Evolutionary conservation across 2,797 vertebrate species (phyloP).

Genomic region (Hemibagrus guttatus): DNA sequence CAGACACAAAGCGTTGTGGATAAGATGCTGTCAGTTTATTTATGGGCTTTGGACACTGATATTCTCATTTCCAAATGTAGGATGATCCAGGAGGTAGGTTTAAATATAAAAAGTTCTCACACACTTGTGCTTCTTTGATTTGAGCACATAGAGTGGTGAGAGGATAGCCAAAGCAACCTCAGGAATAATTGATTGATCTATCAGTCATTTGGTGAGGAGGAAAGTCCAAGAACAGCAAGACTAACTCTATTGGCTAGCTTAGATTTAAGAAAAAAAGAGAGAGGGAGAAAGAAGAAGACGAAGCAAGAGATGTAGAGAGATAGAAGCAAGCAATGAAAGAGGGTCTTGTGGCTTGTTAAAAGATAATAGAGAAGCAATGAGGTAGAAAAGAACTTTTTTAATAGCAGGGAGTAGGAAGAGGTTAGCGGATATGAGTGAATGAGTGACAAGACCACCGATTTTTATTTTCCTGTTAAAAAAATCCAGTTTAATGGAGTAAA

Average conservation of each 20-base stretch:
- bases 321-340: constrained; percentile 51
- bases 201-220: constrained; percentile 41
- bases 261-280: constrained; percentile 1
- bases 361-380: constrained; percentile 39
- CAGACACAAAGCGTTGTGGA: constrained; percentile 30
- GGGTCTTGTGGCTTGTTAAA: constrained; percentile 47
- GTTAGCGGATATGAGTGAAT: constrained; percentile 19
- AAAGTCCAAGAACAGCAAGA: constrained; percentile 58
- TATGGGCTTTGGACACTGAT: constrained; percentile 49
- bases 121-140: constrained; percentile 54
- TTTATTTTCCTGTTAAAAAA: constrained; percentile 4
- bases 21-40: constrained; percentile 48
- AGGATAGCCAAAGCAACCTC: constrained; percentile 47
- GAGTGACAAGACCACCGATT: not conserved
- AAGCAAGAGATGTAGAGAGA: constrained; percentile 45
- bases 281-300: not conserved
- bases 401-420: not conserved
- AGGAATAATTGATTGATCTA: constrained; percentile 50
- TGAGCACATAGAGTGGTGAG: constrained; percentile 37
- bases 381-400: constrained; percentile 44
- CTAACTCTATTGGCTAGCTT: constrained; percentile 48
- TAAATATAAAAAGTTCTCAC: constrained; percentile 44
- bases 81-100: constrained; percentile 48
- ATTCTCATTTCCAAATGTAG: constrained; percentile 50
- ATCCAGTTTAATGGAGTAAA: constrained; percentile 13